Evolutionary conservation across 2,888 invertebrate genomes (phyloP).

Genomic region (Euclidia mi): DNA sequence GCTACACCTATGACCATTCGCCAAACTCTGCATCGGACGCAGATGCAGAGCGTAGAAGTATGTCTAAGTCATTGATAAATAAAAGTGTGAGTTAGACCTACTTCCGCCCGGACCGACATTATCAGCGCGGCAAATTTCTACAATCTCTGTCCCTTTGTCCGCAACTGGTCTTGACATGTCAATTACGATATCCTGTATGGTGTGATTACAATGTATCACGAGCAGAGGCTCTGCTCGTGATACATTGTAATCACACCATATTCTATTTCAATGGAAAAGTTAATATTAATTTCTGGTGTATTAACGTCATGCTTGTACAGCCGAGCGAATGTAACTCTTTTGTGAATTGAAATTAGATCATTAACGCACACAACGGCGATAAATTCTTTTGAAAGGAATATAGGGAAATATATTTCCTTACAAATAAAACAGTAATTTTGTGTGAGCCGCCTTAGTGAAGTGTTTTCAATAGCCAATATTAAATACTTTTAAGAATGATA

Average conservation of each 20-base stretch:
- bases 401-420: not conserved
- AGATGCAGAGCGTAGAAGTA: too few relatives aligned
- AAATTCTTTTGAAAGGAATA: not conserved
- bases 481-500: too few relatives aligned
- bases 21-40: too few relatives aligned
- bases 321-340: not conserved
- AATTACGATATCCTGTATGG: conserved; percentile 85
- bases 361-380: conserved; percentile 6
- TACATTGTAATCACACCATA: conserved; percentile 50
- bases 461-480: too few relatives aligned
- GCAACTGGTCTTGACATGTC: conserved; percentile 86
- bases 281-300: conserved; percentile 27
- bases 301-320: conserved; percentile 17
- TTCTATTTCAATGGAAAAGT: conserved; percentile 42
- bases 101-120: too few relatives aligned
- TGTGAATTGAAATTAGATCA: conserved; percentile 8
- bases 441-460: too few relatives aligned
- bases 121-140: conserved; percentile 83
- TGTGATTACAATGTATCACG: too few relatives aligned
- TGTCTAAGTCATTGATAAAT: too few relatives aligned
- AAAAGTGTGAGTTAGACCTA: too few relatives aligned
- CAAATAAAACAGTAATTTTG: too few relatives aligned
- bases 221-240: conserved; percentile 61
- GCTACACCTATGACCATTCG: too few relatives aligned
- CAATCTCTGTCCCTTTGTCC: conserved; percentile 87